Evolutionary conservation across 2,888 invertebrate species (phyloP), one percentile per base, ranked within the genome.

Genomic region (Cantharis lateralis): DNA sequence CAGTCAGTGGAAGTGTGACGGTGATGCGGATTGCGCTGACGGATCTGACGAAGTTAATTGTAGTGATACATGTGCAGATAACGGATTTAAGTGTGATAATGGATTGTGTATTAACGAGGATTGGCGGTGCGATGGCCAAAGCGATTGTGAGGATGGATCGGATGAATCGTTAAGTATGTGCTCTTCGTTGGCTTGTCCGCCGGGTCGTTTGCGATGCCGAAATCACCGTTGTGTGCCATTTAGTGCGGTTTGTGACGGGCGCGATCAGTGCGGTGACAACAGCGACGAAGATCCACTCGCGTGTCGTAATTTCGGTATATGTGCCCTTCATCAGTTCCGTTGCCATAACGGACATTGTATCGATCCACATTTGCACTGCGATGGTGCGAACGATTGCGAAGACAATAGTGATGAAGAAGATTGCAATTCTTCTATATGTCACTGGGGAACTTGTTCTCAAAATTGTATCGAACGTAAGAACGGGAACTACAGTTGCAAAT

Each of bases 31-130:
- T 88, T 96, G 96, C 87, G 90, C 91, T 3, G 96, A 96, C 88
- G 94, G 94, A 1, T 93, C 93, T 0, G 96, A 96, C 88, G 96
- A 97, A 89, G 89, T 90, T 80, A 92, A 91, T 84, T 96, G 96
- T 85, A 89, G 91, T 84, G 90, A 89, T 86, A 84, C 90, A 80
- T 88, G 93, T 87, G 84, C 88, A 2, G 86, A 87, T 16, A 89
- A 89, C 76, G 89, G 89, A 11, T 88, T 87, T 82, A 87, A 88
- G 84, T 88, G 91, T 81, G 84, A 86, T 70, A 90, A 89, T 81
- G 89, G 89, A 64, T 86, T 89, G 76, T 91, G 92, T 84, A 89
- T 91, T 79, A 89, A 90, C 79, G 87, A 86, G 72, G 89, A 90
- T 66, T 93, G 92, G 92, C 89, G 91, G 62, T 93, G 94, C 87